Evolutionary conservation across 2,888 invertebrate species (phyloP), one percentile per base, ranked within the genome.

Genomic region (Lasioglossum leucozonium): DNA sequence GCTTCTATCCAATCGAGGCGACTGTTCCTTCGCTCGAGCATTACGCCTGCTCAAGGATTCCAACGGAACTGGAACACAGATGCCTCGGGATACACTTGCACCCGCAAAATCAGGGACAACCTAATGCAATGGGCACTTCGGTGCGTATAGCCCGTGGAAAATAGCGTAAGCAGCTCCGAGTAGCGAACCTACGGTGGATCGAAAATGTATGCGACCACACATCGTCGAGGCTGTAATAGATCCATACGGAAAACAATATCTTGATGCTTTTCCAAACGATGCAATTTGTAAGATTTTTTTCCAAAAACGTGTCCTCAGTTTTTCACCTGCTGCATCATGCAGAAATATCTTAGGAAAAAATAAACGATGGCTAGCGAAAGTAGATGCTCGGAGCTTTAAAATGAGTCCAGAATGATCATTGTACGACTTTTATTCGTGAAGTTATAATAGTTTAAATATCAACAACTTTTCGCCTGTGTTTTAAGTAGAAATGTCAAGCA

Each of bases 1-100:
- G 77, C 83, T 89, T 83, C 75, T 78, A 65, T 86, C 73, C 65
- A 79, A 82, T 85, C 67, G 34, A 2, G 30, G 13, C 2, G 11
- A 58, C 42, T 42, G 22, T 40, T n/a, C 37, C 22, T 40, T 37
- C 72, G 44, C 34, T 37, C 69, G 8, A 3, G 71, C 69, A 74
- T 83, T 71, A 74, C 78, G 30, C 62, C 30, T 30, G 6, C 42
- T 58, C n/a, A 51, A 18, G n/a, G 72, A 44, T 73, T 26, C 47
- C 22, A 22, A 40, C 40, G 37, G 40, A n/a, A 37, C 69, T 37
- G n/a, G 69, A 40, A 10, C 37, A 40, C n/a, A 13, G 69, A 40
- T 37, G 40, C 65, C 34, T 67, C 34, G 37, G 4, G 65, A 22
- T 10, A 34, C 34, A 22, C 65, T 18, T 37, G 34, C 34, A 37